Evolutionary conservation across 2,797 vertebrate genomes (phyloP), one percentile per base, ranked within the genome.

Genomic region (Naso thynnoides): DNA sequence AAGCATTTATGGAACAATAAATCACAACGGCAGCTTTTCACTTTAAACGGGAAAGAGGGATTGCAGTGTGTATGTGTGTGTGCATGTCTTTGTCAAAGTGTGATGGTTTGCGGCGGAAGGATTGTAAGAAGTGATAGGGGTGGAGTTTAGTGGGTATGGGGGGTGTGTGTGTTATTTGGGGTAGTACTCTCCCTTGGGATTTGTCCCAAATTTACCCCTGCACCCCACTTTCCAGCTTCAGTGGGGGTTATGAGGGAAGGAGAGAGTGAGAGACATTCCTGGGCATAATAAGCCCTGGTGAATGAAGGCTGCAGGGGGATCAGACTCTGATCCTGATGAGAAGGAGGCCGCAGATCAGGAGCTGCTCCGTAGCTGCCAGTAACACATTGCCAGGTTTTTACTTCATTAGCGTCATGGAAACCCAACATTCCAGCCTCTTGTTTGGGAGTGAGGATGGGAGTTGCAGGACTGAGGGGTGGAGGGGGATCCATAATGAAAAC

Each of bases 351-450:
- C 84, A 49, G 90, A 91, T 89, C 88, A 89, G 89, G 86, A 92
- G 90, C 88, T 75, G 81, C 86, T 86, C 81, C 47, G 63, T 84
- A 84, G 72, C 88, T 89, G 89, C 89, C 86, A 87, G 87, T 84
- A 69, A 77, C 80, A 73, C 93, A 91, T 84, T 92, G 90, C 88
- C 88, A 89, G 86, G 87, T 93, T 95, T 94, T 94, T 89, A 91
- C 89, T 91, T 90, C 88, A 91, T 91, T 88, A 91, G 91, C 88
- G 91, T 94, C 93, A 94, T 95, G 94, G 93, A 94, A 95, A 94
- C 92, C 84, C 90, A 68, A 82, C 92, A 94, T 94, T 94, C 93
- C 92, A 89, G 87, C 60, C 83, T 89, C 89, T 90, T 93, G 84
- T 91, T 89, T 80, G 83, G 86, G 76, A 86, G 84, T 36, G 16